Percentiles rank a stretch among this genome's conserved stretches.
Evolutionary conservation across 2,113 vertebrate species (phyloP).

Genomic region (Sigmodon hispidus): DNA sequence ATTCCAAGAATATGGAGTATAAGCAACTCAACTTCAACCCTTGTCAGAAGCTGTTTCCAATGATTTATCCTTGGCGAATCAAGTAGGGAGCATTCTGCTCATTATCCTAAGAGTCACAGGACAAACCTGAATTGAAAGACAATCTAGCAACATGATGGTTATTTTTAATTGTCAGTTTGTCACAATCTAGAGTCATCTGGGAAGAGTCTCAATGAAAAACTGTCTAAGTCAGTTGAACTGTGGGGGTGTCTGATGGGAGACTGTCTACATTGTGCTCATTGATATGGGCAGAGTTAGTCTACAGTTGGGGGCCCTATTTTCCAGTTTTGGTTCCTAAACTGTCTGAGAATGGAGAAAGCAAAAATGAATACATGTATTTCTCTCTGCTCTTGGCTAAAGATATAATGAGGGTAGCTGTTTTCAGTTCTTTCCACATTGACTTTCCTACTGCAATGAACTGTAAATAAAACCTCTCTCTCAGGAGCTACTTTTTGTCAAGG

Average conservation of each 20-base stretch:
- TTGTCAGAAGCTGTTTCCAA: background rate
- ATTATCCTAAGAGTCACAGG: background rate
- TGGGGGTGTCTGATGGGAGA: no score
- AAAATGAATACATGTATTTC: no score
- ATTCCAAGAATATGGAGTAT: background rate
- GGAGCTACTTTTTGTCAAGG: no score
- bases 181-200: background rate
- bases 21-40: accelerated
- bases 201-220: background rate
- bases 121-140: background rate
- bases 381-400: no score
- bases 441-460: background rate
- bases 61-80: background rate
- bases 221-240: background rate
- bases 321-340: background rate
- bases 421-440: background rate
- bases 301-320: background rate
- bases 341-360: background rate
- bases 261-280: background rate
- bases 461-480: background rate
- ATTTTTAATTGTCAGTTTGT: background rate
- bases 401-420: background rate
- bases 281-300: no score
- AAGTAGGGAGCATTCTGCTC: background rate
- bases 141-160: no score